Conservation (phyloP, 2,113 vertebrate genomes). For the Onychorhynchus coronatus region DNA sequence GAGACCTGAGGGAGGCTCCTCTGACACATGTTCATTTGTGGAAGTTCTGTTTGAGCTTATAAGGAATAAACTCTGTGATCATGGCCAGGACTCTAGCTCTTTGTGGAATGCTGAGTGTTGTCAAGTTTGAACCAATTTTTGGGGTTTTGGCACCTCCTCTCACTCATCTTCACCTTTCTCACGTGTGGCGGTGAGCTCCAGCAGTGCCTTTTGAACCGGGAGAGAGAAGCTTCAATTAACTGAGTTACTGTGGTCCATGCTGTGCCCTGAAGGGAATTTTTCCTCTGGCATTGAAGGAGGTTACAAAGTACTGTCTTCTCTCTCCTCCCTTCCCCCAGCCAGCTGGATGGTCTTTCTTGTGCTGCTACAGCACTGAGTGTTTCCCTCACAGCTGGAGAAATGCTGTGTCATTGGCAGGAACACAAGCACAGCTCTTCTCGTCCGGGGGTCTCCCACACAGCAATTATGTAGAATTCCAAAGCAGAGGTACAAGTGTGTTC, state of each 20-base stretch:
- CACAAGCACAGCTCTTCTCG: not conserved
- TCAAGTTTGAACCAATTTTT: not conserved
- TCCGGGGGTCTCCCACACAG: not conserved
- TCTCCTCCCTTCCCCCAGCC: conserved; percentile 10
- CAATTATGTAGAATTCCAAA: not conserved
- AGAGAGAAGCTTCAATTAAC: not conserved
- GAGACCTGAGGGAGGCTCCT: not conserved
- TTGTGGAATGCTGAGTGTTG: not conserved
- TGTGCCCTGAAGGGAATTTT: not conserved
- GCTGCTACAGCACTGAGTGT: not conserved
- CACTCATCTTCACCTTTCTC: not conserved
- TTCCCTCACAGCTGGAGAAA: conserved; percentile 37
- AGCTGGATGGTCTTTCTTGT: conserved; percentile 9
- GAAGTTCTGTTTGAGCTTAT: not conserved
- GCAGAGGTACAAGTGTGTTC: not conserved
- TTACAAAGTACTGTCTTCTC: not conserved
- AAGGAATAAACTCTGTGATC: not conserved
- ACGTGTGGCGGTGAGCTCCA: not conserved
- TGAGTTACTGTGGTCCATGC: not conserved
- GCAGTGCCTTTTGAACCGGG: not conserved
- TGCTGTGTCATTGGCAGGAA: conserved; percentile 41
- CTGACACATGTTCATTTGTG: not conserved
- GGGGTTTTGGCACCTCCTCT: not conserved
- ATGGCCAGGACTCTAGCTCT: not conserved
- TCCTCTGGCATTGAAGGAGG: not conserved